A percentile compares a stretch with the other conserved stretches of the same genome.
phyloP scores from a whole-genome alignment of 2,797 vertebrate genomes.

The Etheostoma nigrum region DNA sequence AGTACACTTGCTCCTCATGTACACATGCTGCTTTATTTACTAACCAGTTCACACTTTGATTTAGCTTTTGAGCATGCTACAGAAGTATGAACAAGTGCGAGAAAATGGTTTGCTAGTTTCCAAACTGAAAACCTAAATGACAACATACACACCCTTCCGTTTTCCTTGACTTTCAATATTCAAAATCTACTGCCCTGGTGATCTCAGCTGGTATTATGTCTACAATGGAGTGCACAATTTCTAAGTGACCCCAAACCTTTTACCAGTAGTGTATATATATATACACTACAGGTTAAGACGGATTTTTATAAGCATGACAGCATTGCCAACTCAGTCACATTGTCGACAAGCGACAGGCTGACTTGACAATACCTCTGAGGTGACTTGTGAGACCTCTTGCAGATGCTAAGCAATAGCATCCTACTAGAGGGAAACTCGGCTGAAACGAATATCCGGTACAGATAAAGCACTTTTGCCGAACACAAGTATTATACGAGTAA shows the following conservation, averaged over 20 bases:
- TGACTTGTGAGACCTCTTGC: too few species aligned
- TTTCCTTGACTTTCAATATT: neutral
- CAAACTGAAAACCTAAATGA: neutral
- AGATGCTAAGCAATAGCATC: too few species aligned
- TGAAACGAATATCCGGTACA: too few species aligned
- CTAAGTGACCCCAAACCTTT: too few species aligned
- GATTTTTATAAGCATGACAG: constrained; percentile 6
- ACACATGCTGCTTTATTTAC: neutral
- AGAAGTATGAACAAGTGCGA: neutral
- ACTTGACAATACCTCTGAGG: too few species aligned
- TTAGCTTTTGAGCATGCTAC: neutral
- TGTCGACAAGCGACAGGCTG: too few species aligned
- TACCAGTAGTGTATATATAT: too few species aligned
- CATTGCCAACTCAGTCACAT: constrained; percentile 12
- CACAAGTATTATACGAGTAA: too few species aligned
- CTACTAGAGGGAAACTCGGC: too few species aligned
- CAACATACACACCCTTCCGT: neutral
- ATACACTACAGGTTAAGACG: neutral
- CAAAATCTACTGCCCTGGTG: neutral
- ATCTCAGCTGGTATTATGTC: too few species aligned
- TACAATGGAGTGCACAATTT: too few species aligned
- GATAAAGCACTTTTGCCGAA: too few species aligned
- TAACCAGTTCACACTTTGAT: constrained; percentile 4
- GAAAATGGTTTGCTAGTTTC: constrained; percentile 2
- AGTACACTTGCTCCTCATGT: neutral